These are phyloP conservation scores for Chloroceryle aenea DNA, from an alignment of 2,113 vertebrate species.

Conservation along the genomic window DNA sequence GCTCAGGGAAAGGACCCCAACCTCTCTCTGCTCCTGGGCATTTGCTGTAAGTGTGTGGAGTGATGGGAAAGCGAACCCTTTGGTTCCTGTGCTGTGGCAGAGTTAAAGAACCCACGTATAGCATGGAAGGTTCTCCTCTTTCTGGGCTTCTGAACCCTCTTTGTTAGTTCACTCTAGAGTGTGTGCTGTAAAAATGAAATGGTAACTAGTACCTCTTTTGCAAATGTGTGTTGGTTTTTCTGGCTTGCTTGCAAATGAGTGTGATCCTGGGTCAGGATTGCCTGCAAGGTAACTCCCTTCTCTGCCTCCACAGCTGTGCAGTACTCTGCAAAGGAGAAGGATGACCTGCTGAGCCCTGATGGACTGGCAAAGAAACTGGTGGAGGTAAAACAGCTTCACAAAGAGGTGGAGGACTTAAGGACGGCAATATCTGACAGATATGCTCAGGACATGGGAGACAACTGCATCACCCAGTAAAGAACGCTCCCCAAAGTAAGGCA, in stretches of 20 bases:
- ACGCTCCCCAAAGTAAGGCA: constrained; percentile 15
- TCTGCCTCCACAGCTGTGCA: constrained; percentile 76
- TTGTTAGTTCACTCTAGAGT: not conserved
- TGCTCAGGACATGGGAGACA: constrained; percentile 98
- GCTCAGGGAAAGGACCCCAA: constrained; percentile 94
- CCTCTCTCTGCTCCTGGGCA: constrained; percentile 93
- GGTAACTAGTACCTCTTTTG: not conserved
- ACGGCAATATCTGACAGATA: constrained; percentile 94
- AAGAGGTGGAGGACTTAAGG: constrained; percentile 91
- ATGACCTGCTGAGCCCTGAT: constrained; percentile 84
- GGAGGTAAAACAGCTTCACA: constrained; percentile 88
- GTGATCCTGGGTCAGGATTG: not conserved
- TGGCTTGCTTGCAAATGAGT: not conserved
- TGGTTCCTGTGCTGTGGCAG: not conserved
- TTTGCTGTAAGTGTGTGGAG: constrained; percentile 82
- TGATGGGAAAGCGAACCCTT: not conserved
- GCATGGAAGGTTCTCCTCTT: not conserved
- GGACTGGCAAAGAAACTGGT: constrained; percentile 87
- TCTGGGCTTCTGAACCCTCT: not conserved
- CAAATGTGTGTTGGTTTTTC: not conserved
- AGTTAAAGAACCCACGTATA: fast-evolving
- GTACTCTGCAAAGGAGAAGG: constrained; percentile 70
- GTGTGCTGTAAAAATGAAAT: not conserved
- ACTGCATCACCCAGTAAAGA: constrained; percentile 91
- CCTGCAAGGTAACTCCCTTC: not conserved